Evolutionary conservation across 2,113 vertebrate genomes (phyloP).

Genomic region (Cryptomyrus ogoouensis): DNA sequence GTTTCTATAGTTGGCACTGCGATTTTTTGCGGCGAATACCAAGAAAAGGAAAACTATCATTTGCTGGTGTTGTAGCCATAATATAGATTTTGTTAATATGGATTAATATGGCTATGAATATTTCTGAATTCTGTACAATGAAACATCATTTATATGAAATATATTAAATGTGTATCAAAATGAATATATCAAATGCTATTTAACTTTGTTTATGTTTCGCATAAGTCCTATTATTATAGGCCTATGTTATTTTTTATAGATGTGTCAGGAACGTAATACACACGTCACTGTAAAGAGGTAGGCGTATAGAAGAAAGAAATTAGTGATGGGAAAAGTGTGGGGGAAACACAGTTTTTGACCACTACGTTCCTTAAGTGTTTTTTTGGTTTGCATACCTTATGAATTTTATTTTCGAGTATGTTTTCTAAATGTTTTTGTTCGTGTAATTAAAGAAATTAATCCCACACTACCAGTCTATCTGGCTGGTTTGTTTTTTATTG

Average conservation of each 20-base stretch:
- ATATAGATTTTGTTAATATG: neutral
- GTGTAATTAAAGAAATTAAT: neutral
- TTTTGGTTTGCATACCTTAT: neutral
- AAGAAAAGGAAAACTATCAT: neutral
- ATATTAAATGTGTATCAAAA: neutral
- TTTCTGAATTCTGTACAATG: neutral
- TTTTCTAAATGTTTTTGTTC: neutral
- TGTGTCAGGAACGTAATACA: neutral
- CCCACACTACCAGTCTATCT: neutral
- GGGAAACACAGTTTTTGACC: neutral
- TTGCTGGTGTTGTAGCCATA: neutral
- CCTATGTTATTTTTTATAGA: neutral
- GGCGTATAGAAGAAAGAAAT: neutral
- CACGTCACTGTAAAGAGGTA: neutral
- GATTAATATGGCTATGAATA: neutral
- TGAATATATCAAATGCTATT: neutral
- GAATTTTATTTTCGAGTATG: neutral
- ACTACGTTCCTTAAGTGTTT: neutral
- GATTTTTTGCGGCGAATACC: neutral
- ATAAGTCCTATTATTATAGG: neutral
- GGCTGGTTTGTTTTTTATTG: neutral
- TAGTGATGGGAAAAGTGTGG: neutral
- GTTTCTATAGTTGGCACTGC: neutral
- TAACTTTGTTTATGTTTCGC: neutral
- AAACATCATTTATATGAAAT: neutral